Percentiles rank a stretch among this genome's conserved stretches.
Conservation (phyloP, 1,140 invertebrate species). For the Eriocheir sinensis region DNA sequence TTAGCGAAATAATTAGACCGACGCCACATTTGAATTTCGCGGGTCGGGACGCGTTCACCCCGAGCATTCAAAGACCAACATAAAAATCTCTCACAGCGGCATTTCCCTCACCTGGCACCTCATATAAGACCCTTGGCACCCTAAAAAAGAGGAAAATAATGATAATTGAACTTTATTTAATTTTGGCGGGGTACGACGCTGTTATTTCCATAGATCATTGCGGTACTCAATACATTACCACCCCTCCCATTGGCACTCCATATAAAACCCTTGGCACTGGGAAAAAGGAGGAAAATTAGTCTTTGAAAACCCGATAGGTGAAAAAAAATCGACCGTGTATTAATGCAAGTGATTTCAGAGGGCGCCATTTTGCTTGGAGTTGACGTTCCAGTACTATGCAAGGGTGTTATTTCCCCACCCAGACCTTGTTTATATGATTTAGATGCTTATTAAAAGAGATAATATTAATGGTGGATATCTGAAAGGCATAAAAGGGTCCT, state of each 20-base stretch:
- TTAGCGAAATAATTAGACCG: too few relatives aligned
- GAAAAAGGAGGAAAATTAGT: too few relatives aligned
- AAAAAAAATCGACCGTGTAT: constrained; percentile 21
- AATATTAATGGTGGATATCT: too few relatives aligned
- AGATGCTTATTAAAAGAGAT: too few relatives aligned
- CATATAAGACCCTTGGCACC: not conserved
- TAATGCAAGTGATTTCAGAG: not conserved
- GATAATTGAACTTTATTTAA: too few relatives aligned
- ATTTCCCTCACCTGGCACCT: not conserved
- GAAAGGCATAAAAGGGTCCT: not conserved
- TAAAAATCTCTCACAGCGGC: not conserved
- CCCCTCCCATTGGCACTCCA: too few relatives aligned
- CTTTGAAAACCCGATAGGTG: too few relatives aligned
- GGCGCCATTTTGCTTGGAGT: not conserved
- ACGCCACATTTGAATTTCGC: not conserved
- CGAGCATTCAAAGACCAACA: not conserved
- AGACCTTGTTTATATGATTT: too few relatives aligned
- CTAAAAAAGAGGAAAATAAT: too few relatives aligned
- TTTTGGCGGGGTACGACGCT: too few relatives aligned
- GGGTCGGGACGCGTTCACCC: not conserved
- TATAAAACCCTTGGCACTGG: not conserved
- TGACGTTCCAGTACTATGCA: not conserved
- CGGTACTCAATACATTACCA: too few relatives aligned
- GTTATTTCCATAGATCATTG: too few relatives aligned
- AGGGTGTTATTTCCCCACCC: not conserved